phyloP scores from a whole-genome alignment of 37 sponge, comb jelly and placozoan genomes.

The Lycopodina hypogea region DNA sequence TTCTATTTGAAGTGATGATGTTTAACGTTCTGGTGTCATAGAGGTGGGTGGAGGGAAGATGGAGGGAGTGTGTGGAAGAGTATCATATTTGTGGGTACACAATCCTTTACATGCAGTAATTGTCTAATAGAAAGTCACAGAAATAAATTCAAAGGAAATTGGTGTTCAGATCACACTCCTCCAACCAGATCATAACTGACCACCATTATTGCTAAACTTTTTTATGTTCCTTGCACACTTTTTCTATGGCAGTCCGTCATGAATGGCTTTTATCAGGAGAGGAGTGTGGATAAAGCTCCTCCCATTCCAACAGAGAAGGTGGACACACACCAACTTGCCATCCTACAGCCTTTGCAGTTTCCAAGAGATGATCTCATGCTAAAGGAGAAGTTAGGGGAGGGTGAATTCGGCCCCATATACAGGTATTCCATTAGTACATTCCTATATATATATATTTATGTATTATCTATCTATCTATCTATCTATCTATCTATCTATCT shows the following conservation, averaged over 20 bases:
- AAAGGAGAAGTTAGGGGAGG: constrained; percentile 56
- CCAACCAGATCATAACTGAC: no score
- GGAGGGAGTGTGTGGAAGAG: no score
- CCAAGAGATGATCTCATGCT: constrained; percentile 52
- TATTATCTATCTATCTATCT: no score
- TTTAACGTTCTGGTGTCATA: no score
- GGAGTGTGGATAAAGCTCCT: neutral
- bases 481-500: no score
- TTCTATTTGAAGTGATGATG: no score
- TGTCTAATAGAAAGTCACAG: no score
- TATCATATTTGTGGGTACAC: no score
- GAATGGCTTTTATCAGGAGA: neutral
- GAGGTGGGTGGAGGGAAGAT: no score
- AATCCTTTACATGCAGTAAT: no score
- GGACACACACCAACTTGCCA: neutral
- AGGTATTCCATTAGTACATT: neutral
- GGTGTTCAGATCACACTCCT: no score
- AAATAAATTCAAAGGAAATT: no score
- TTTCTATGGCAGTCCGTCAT: neutral
- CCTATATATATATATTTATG: neutral
- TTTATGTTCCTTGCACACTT: neutral
- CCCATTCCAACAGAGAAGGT: neutral
- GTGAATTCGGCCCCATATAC: constrained; percentile 64
- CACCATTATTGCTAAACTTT: neutral
- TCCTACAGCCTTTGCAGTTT: constrained; percentile 22